Evolutionary conservation across 2,113 vertebrate species (phyloP), one percentile per base, ranked within the genome.

Genomic region (Thryonomys swinderianus): DNA sequence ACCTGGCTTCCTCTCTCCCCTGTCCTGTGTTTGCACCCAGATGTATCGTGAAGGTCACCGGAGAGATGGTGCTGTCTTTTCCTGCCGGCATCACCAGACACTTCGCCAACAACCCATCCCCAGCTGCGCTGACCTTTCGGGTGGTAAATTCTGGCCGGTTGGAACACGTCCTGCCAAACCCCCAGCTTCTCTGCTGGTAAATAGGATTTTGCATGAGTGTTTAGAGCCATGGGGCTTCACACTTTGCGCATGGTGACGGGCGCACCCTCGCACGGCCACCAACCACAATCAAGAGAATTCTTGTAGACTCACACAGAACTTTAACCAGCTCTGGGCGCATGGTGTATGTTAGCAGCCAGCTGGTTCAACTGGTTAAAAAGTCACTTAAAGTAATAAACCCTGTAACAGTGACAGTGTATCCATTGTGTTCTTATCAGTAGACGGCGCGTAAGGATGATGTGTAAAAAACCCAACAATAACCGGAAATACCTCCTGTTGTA

Each of bases 111-210:
- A 99, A 99, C 95, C 99, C 99, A 0, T 95, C 98, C n/a, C 99
- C 99, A 3, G 99, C 99, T 0, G 97, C 99, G 94, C 99, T 99
- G 97, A 99, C 99, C 79, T 99, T 99, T 95, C 99, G 99, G 0
- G 99, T 99, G 97, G 98, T 99, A 94, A 99, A 99, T 98, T 99
- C 98, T 98, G 99, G 97, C 98, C 97, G 98, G 93, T 99, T 99
- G 98, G 99, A 99, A 98, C 99, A 99, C 59, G 99, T 99, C 96
- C 99, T 99, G 97, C 99, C 99, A 97, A 99, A 99, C 96, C 99
- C 99, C 7, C 99, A 99, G 98, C 99, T 99, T 93, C 99, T 99
- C 96, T 99, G 99, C 99, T 99, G 99, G 99, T 99, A 98, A 98
- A 97, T 97, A 97, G 94, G 61, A 92, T 91, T 97, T 92, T 96